A percentile compares a stretch with the other conserved stretches of the same genome.
Conservation (phyloP, 2,888 invertebrate species). For the Zaprionus bogoriensis region DNA sequence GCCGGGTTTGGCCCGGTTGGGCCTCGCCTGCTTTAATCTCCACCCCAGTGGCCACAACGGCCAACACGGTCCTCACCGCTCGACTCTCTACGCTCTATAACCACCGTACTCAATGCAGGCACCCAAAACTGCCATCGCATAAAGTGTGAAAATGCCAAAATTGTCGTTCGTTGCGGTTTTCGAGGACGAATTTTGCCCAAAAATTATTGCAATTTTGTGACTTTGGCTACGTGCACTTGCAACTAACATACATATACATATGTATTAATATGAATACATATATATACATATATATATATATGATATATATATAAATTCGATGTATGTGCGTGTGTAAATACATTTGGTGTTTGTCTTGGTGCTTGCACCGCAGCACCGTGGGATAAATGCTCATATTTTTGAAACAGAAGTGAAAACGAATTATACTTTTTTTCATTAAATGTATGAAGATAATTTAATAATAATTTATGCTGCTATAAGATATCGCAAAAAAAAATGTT, state of each 20-base stretch:
- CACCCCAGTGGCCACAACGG: not conserved
- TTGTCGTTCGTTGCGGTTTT: slow-evolving; percentile 69
- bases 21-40: slow-evolving; percentile 21
- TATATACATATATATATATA: slow-evolving; percentile 1
- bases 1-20: too few species aligned
- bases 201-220: slow-evolving; percentile 74
- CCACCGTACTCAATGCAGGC: slow-evolving; percentile 1
- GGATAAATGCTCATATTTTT: too few species aligned
- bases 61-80: not conserved
- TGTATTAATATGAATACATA: not conserved
- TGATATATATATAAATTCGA: not conserved
- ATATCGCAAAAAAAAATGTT: too few species aligned
- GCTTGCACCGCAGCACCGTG: too few species aligned
- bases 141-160: slow-evolving; percentile 72
- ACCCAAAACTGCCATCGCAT: slow-evolving; percentile 27
- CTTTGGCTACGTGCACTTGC: slow-evolving; percentile 61
- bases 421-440: too few species aligned
- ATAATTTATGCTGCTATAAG: too few species aligned
- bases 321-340: slow-evolving; percentile 11
- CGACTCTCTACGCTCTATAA: not conserved
- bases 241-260: too few species aligned
- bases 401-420: too few species aligned
- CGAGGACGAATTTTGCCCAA: slow-evolving; percentile 51
- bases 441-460: too few species aligned
- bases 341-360: slow-evolving; percentile 55